Conservation (phyloP, 2,888 invertebrate species). For the Sepioteuthis lessoniana region DNA sequence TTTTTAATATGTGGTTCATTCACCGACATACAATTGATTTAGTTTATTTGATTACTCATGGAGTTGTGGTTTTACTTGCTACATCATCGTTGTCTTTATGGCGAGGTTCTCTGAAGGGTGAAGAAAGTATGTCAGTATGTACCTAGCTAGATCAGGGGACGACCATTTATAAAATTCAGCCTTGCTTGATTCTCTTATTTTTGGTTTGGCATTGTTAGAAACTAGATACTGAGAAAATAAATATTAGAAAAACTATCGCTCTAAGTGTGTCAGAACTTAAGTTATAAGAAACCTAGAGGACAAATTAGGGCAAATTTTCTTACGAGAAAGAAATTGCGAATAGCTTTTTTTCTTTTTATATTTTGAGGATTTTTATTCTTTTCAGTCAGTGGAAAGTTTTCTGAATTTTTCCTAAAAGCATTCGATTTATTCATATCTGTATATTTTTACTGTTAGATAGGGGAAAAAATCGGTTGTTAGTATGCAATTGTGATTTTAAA, state of each 20-base stretch:
- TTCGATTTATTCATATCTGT: no score
- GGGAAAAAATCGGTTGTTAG: no score
- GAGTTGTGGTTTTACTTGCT: neutral
- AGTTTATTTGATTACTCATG: neutral
- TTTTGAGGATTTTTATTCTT: neutral
- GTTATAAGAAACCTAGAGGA: neutral
- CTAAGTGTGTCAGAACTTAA: neutral
- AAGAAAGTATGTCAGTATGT: slow-evolving; percentile 10
- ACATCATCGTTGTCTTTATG: neutral
- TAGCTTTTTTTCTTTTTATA: neutral
- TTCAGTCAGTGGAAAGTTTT: neutral
- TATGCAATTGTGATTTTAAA: neutral
- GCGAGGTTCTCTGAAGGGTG: neutral
- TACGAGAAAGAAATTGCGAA: neutral
- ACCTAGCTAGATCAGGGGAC: neutral
- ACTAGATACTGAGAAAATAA: neutral
- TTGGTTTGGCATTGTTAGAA: neutral
- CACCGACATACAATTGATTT: neutral
- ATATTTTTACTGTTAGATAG: no score
- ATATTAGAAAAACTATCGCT: neutral
- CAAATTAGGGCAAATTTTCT: neutral
- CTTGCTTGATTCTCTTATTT: neutral
- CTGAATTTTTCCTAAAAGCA: neutral
- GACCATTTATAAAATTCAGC: slow-evolving; percentile 15
- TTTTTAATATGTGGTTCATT: neutral